Conservation (phyloP, 1,140 invertebrate genomes). For the Sarcophaga peregrina region DNA sequence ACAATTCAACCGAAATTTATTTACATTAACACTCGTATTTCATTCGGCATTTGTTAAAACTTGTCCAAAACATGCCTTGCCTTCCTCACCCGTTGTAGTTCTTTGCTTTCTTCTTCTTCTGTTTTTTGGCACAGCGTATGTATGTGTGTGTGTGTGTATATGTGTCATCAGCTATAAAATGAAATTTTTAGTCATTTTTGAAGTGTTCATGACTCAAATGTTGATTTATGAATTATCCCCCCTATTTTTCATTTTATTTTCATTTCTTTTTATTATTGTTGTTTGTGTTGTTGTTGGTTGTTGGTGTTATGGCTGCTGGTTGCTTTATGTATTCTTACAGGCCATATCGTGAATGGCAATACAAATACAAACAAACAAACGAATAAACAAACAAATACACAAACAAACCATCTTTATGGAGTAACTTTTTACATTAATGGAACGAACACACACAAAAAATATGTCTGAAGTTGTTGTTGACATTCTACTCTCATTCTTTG, state of each 20-base stretch:
- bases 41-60: neutral
- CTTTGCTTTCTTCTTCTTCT: no score
- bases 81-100: no score
- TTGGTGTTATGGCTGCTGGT: no score
- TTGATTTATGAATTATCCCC: neutral
- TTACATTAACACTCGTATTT: neutral
- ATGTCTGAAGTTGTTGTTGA: no score
- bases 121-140: no score
- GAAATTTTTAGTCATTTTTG: neutral
- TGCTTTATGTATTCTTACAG: neutral
- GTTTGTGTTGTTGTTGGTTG: no score
- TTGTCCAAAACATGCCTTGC: neutral
- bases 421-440: neutral
- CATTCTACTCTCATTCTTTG: no score
- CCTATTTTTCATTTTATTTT: neutral
- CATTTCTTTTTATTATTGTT: no score
- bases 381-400: neutral
- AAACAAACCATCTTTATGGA: neutral
- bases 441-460: no score
- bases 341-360: neutral
- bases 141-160: neutral
- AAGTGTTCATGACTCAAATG: neutral
- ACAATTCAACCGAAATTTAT: neutral
- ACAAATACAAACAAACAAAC: neutral
- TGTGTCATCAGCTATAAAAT: neutral